Evolutionary conservation across 2,797 vertebrate species (phyloP), one percentile per base, ranked within the genome.

Genomic region (Muscicapa striata): DNA sequence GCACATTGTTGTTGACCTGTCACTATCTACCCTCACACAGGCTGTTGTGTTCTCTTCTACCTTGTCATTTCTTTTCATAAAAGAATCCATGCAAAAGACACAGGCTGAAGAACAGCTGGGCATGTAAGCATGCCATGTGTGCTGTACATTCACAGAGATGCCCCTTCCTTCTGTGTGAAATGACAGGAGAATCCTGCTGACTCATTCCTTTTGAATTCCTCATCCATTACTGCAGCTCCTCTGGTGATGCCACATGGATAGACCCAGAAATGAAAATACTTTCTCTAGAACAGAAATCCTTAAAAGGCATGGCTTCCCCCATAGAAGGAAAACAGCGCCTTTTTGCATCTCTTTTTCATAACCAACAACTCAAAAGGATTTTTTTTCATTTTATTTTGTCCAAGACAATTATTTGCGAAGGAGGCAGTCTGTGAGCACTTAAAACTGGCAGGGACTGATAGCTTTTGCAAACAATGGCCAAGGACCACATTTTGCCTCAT

Each of bases 1-100:
- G 52, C 5, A 11, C 14, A 43, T 0, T 0, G 0, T 4, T 30
- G 52, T 45, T 48, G 52, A 52, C 32, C 6, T 43, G 32, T 14
- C 20, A 9, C 34, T 45, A 20, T 22, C 46, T 48, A 51, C 41
- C 11, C 43, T 87, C n/a, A 30, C 10, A 32, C 9, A 51, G 46
- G 30, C 0, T 1, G 18, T 64, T 59, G 34, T 15, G 24, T 15
- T 17, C 9, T 2, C 51, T 34, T 30, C 40, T n/a, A 14, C 17
- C 20, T 62, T 9, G 1, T 9, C 3, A 19, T 57, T 72, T 72
- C 10, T 57, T 64, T 21, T 3, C 1, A 17, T 43, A 41, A 67
- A 63, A 82, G n/a, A 77, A 78, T 18, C 76, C 20, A 19, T 10
- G 55, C 22, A 34, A 62, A 76, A 61, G 49, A 61, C 11, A 19